Percentiles rank a stretch among this genome's conserved stretches.
Conservation (phyloP, 2,113 vertebrate genomes). For the Phaethornis superciliosus region DNA sequence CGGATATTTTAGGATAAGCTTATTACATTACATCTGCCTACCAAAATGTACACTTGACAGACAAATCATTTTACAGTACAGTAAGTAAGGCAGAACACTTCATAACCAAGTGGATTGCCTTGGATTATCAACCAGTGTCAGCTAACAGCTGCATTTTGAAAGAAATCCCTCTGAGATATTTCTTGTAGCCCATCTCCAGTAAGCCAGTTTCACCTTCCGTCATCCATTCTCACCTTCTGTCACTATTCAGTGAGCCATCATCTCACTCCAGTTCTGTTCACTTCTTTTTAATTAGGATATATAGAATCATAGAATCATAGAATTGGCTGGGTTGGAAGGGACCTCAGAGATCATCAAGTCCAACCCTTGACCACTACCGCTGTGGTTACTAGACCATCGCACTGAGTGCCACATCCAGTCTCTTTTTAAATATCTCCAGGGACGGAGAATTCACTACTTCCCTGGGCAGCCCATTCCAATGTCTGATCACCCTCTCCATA, state of each 20-base stretch:
- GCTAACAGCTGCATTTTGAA: slow-evolving; percentile 39
- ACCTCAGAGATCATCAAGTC: too few species aligned
- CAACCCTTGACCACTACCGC: too few species aligned
- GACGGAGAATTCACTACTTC: too few species aligned
- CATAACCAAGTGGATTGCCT: neutral
- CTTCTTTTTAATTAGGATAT: neutral
- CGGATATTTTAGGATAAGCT: neutral
- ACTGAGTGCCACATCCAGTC: too few species aligned
- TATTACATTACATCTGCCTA: neutral
- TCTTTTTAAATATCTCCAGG: too few species aligned
- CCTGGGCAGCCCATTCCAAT: too few species aligned
- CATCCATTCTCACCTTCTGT: neutral
- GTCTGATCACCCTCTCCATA: too few species aligned
- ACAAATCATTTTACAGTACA: neutral
- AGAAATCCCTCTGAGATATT: slow-evolving; percentile 23
- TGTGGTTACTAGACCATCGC: too few species aligned
- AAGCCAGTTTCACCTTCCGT: neutral
- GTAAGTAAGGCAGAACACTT: neutral
- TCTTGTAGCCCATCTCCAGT: neutral
- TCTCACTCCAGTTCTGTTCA: neutral
- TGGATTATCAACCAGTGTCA: slow-evolving; percentile 23
- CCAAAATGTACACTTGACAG: neutral
- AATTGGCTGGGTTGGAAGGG: too few species aligned
- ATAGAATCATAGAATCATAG: too few species aligned
- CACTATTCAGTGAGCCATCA: neutral